Evolutionary conservation across 2,113 vertebrate genomes (phyloP).

Genomic region (Alligator sinensis): DNA sequence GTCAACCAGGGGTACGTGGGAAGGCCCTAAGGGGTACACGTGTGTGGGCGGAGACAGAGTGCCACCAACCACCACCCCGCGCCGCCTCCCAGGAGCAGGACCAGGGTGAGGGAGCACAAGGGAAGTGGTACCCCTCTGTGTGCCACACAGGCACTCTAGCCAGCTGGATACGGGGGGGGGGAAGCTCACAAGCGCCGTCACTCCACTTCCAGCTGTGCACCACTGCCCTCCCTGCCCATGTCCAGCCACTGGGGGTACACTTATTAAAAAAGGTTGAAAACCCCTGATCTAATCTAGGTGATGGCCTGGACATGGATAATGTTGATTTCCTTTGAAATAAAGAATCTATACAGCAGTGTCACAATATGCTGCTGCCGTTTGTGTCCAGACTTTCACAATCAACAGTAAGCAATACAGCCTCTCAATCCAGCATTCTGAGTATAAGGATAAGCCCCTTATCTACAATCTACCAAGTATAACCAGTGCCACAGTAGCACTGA

Average conservation of each 20-base stretch:
- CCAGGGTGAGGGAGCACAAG: not conserved
- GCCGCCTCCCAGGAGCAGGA: not conserved
- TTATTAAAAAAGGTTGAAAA: too few relatives aligned
- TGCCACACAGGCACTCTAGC: not conserved
- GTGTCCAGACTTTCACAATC: not conserved
- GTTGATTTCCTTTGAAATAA: too few relatives aligned
- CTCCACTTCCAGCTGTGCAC: too few relatives aligned
- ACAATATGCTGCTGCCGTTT: too few relatives aligned
- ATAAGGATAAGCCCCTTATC: not conserved
- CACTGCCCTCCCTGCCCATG: too few relatives aligned
- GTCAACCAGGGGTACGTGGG: constrained; percentile 54
- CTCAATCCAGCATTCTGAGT: not conserved
- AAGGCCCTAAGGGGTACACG: not conserved
- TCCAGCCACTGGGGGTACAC: too few relatives aligned
- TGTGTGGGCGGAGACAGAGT: not conserved
- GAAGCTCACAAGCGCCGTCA: too few relatives aligned
- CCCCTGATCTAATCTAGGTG: too few relatives aligned
- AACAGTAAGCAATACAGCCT: not conserved
- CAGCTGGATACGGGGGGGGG: not conserved
- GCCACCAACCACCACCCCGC: too few relatives aligned
- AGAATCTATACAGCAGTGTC: too few relatives aligned
- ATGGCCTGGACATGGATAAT: too few relatives aligned
- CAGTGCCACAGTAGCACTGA: not conserved
- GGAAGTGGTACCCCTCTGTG: not conserved
- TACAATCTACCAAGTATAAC: not conserved